These are phyloP conservation scores for Laupala kohalensis DNA, from an alignment of 1,140 invertebrate species.

Conservation along the genomic window DNA sequence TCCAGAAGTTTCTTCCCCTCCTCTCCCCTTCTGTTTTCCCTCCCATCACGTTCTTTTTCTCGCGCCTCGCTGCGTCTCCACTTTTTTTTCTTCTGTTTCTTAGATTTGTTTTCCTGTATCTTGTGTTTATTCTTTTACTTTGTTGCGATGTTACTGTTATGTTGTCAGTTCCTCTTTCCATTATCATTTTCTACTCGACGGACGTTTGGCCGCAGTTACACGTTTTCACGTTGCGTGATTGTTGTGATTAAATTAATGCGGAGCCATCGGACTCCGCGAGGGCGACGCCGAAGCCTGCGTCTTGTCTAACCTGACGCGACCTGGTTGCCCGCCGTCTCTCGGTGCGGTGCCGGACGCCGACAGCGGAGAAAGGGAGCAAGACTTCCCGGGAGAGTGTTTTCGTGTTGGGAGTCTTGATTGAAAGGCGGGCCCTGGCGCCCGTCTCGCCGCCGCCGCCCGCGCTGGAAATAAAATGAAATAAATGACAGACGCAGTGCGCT, in stretches of 20 bases:
- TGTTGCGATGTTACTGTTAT: neutral
- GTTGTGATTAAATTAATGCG: neutral
- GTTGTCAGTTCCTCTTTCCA: neutral
- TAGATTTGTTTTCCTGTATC: neutral
- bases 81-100: neutral
- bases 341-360: too few species aligned
- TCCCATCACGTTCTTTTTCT: neutral
- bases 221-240: neutral
- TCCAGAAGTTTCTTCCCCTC: neutral
- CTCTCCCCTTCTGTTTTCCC: neutral
- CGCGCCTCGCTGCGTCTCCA: neutral
- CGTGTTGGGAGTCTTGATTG: neutral
- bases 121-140: neutral
- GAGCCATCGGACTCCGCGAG: neutral
- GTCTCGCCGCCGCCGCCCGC: neutral
- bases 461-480: neutral
- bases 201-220: neutral
- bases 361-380: too few species aligned
- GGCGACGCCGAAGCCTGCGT: too few species aligned
- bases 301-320: too few species aligned
- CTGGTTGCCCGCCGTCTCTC: neutral
- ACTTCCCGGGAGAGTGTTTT: neutral
- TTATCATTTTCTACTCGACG: neutral
- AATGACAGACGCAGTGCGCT: neutral
- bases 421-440: neutral